phyloP scores from a whole-genome alignment of 1,140 invertebrate species.

The Druon quercuslanigerum region DNA sequence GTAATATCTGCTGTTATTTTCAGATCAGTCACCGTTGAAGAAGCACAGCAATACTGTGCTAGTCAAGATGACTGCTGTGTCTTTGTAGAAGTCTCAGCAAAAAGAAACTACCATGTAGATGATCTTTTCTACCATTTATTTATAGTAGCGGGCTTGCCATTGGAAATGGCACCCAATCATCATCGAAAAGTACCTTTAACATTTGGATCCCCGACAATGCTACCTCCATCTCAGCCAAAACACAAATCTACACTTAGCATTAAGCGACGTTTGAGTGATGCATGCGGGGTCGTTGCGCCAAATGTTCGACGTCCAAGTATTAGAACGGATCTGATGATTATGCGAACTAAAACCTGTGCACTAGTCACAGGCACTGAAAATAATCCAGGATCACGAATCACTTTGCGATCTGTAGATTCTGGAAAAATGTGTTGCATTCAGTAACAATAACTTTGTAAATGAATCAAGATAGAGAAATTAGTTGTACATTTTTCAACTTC shows the following conservation, averaged over 20 bases:
- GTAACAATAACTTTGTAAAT: constrained; percentile 51
- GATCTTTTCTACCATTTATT: constrained; percentile 89
- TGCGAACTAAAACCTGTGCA: constrained; percentile 86
- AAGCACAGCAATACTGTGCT: constrained; percentile 82
- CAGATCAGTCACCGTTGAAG: constrained; percentile 83
- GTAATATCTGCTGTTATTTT: constrained; percentile 19
- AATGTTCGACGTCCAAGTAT: constrained; percentile 90
- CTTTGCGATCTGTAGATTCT: constrained; percentile 57
- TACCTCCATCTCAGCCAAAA: constrained; percentile 81
- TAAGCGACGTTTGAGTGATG: constrained; percentile 86
- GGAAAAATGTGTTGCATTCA: constrained; percentile 63
- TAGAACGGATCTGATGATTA: constrained; percentile 88
- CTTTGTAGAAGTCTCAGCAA: constrained; percentile 89
- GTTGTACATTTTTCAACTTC: neutral
- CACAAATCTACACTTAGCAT: constrained; percentile 87
- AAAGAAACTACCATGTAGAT: constrained; percentile 86
- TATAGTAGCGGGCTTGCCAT: constrained; percentile 85
- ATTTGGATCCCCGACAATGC: constrained; percentile 83
- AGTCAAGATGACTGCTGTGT: constrained; percentile 83
- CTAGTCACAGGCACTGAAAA: constrained; percentile 77
- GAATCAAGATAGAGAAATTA: neutral
- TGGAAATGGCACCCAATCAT: constrained; percentile 92
- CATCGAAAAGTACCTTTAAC: constrained; percentile 82
- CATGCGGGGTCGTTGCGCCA: constrained; percentile 89
- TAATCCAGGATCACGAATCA: constrained; percentile 65